A percentile compares a stretch with the other conserved stretches of the same genome.
These are phyloP conservation scores for Pomacea maculata DNA, from an alignment of 1,140 invertebrate genomes.

Conservation along the genomic window DNA sequence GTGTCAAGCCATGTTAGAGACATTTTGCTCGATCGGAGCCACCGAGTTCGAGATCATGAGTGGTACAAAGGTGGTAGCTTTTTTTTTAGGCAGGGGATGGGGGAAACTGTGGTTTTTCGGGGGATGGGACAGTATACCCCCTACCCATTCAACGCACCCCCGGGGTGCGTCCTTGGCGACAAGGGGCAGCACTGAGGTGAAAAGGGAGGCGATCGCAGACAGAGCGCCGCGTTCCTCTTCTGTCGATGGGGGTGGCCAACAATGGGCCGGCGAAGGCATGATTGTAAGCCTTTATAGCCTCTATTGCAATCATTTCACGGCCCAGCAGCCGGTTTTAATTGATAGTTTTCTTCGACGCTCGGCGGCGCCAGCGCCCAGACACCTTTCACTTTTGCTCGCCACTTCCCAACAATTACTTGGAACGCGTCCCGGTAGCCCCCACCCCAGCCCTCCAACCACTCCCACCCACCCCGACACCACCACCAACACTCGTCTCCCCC, in stretches of 20 bases:
- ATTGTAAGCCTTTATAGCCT: constrained; percentile 15
- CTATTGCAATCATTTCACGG: constrained; percentile 19
- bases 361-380: constrained; percentile 16
- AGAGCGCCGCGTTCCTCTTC: not conserved
- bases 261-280: not conserved
- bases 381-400: constrained; percentile 15
- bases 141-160: not conserved
- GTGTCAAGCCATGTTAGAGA: too few species aligned
- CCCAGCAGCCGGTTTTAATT: constrained; percentile 19
- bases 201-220: constrained; percentile 2
- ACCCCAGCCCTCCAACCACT: not conserved
- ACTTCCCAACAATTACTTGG: constrained; percentile 24
- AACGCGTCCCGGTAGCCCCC: not conserved
- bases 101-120: not conserved
- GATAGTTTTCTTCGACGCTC: constrained; percentile 17
- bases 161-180: constrained; percentile 1
- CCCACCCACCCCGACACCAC: too few species aligned
- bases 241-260: constrained; percentile 3
- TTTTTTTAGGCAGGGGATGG: too few species aligned
- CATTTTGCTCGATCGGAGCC: too few species aligned
- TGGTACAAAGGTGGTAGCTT: too few species aligned
- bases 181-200: not conserved
- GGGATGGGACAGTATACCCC: not conserved
- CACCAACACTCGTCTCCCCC: not conserved
- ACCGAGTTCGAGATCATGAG: too few species aligned